These are phyloP conservation scores for Zoanthus sansibaricus DNA, from an alignment of 92 coral and sea anemone species.

Conservation along the genomic window DNA sequence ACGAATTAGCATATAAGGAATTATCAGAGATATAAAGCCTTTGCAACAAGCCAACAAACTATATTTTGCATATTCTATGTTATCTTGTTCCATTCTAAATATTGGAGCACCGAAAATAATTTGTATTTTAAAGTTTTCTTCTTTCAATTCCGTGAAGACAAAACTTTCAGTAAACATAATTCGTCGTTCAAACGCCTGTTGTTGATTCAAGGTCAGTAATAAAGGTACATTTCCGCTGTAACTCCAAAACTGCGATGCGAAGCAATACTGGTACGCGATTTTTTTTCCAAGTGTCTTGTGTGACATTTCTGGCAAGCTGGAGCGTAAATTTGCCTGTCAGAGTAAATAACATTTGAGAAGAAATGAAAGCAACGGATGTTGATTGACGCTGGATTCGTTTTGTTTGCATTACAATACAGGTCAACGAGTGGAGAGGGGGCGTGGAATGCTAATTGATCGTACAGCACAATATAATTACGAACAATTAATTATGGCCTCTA, in stretches of 20 bases:
- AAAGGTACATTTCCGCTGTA: background rate
- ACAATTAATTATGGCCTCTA: constrained; percentile 88
- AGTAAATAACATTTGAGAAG: constrained; percentile 8
- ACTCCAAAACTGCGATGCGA: background rate
- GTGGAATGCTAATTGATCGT: constrained; percentile 94
- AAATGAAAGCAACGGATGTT: constrained; percentile 18
- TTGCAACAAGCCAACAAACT: background rate
- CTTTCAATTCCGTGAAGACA: constrained; percentile 9
- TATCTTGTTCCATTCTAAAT: background rate
- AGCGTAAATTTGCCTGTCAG: background rate
- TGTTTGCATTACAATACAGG: constrained; percentile 49
- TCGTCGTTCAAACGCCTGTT: constrained; percentile 3
- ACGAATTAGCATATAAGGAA: constrained; percentile 36
- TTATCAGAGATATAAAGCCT: background rate
- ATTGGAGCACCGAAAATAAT: background rate
- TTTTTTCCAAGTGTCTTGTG: background rate
- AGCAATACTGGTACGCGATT: background rate
- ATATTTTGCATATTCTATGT: background rate
- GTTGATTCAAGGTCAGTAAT: constrained; percentile 1
- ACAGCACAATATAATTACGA: constrained; percentile 90
- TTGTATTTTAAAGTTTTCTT: background rate
- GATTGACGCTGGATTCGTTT: constrained; percentile 31
- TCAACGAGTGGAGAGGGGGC: constrained; percentile 66
- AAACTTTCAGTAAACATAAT: background rate
- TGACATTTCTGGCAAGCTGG: background rate